phyloP scores from a whole-genome alignment of 2,888 invertebrate species.

The Liodrosophila aerea region DNA sequence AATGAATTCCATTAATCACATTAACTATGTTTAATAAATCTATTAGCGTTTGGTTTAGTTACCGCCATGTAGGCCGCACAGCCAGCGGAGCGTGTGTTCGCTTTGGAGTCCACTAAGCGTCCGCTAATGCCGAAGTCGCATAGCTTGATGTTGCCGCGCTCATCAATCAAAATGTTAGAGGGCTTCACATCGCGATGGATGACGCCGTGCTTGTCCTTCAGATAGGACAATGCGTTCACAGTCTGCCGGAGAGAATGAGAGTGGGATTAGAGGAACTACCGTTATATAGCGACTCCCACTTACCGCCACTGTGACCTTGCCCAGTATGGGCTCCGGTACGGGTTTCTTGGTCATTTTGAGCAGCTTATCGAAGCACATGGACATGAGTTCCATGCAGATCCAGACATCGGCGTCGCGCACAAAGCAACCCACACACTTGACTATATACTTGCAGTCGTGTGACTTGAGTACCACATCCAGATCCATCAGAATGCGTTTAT shows the following conservation, averaged over 20 bases:
- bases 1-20: neutral
- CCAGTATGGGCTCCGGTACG: conserved; percentile 97
- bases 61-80: conserved; percentile 99
- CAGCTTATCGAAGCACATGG: conserved; percentile 98
- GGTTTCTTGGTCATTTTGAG: conserved; percentile 92
- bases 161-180: conserved; percentile 98
- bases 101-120: conserved; percentile 98
- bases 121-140: conserved; percentile 99
- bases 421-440: conserved; percentile 98
- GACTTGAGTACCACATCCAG: conserved; percentile 98
- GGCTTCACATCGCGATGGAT: conserved; percentile 99
- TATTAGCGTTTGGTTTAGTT: no score
- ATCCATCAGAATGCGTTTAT: conserved; percentile 99
- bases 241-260: conserved; percentile 85
- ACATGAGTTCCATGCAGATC: conserved; percentile 99
- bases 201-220: conserved; percentile 98
- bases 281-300: no score
- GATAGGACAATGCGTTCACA: conserved; percentile 97
- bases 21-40: neutral
- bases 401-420: conserved; percentile 98
- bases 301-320: conserved; percentile 98
- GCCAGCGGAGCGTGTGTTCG: conserved; percentile 97
- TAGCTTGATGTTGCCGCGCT: conserved; percentile 96
- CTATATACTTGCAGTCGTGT: conserved; percentile 98
- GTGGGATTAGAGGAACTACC: no score